Percentiles rank a stretch among this genome's conserved stretches.
Evolutionary conservation across 2,797 vertebrate species (phyloP).

Genomic region (Helicolenus hilgendorfi): DNA sequence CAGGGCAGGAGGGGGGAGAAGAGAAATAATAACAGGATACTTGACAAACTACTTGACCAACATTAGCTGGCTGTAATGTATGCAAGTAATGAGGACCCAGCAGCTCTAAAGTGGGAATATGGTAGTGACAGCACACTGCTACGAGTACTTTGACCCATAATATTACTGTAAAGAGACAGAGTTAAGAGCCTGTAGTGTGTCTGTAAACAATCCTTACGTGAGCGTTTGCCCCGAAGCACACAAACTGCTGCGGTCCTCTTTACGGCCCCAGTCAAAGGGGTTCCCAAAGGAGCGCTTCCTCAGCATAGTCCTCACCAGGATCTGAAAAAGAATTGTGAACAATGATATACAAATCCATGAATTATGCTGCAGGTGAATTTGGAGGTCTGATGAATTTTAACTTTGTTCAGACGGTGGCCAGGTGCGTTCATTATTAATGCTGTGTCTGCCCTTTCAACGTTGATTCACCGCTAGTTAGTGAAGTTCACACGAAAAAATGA

Average conservation of each 20-base stretch:
- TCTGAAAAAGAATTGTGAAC: slow-evolving; percentile 84
- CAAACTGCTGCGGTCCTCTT: slow-evolving; percentile 91
- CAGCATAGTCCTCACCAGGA: slow-evolving; percentile 98
- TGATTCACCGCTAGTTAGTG: background rate
- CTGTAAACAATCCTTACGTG: slow-evolving; percentile 88
- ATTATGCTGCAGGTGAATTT: background rate
- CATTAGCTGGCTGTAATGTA: background rate
- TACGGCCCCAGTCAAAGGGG: slow-evolving; percentile 95
- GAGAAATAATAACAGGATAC: slow-evolving; percentile 77
- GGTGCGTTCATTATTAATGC: background rate
- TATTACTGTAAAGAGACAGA: background rate
- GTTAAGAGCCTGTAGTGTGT: background rate
- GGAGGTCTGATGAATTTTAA: background rate
- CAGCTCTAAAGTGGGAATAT: background rate
- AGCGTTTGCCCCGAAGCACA: slow-evolving; percentile 90
- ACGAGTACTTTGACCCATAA: background rate
- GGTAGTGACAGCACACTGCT: background rate
- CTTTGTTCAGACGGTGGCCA: background rate
- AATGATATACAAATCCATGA: background rate
- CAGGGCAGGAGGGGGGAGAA: slow-evolving; percentile 83
- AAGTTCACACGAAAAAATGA: background rate
- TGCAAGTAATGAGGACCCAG: background rate
- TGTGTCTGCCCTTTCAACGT: background rate
- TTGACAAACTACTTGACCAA: slow-evolving; percentile 22
- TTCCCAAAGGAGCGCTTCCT: slow-evolving; percentile 98